Evolutionary conservation across 2,888 invertebrate genomes (phyloP), one percentile per base, ranked within the genome.

Genomic region (Yponomeuta sedellus): DNA sequence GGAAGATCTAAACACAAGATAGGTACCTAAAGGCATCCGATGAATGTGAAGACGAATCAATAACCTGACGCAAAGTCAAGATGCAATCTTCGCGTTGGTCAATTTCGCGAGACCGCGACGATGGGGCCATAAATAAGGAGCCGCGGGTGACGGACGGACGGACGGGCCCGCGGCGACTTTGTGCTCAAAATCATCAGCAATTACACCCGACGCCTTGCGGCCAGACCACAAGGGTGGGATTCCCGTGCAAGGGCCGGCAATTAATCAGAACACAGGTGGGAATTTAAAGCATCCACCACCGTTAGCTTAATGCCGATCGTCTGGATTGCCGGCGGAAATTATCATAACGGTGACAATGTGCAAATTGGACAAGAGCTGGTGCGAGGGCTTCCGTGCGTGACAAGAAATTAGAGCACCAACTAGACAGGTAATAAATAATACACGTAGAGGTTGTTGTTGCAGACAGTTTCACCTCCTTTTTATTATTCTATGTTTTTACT

Each of bases 241-340:
- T 63, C 44, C 44, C 12, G 44, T 16, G 44, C 63, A 16, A n/a
- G 63, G 28, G 28, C 44, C 44, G 25, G 61, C 61, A 61, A 61
- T 61, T 61, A 70, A 69, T 69, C 70, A 69, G 66, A 64, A 69
- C 68, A 69, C 69, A 68, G 68, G 57, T 67, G 61, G 67, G 67
- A 62, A 71, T 70, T 67, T 62, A 65, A 66, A 64, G 64, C 67
- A 67, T 68, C 67, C 66, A 63, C 65, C 64, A 70, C 69, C 67
- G 69, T 70, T 70, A 71, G 67, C 64, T 68, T 69, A 68, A 69
- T 66, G 63, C 44, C 40, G 63, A 63, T 44, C 63, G 63, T 19
- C 22, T 44, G 44, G 44, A 63, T 40, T 44, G 63, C 63, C 19
- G 44, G 3, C 19, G n/a, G n/a, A 40, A 63, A 63, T 63, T 63